Evolutionary conservation across 2,113 vertebrate species (phyloP).

Genomic region (Plecturocebus donacophilus): DNA sequence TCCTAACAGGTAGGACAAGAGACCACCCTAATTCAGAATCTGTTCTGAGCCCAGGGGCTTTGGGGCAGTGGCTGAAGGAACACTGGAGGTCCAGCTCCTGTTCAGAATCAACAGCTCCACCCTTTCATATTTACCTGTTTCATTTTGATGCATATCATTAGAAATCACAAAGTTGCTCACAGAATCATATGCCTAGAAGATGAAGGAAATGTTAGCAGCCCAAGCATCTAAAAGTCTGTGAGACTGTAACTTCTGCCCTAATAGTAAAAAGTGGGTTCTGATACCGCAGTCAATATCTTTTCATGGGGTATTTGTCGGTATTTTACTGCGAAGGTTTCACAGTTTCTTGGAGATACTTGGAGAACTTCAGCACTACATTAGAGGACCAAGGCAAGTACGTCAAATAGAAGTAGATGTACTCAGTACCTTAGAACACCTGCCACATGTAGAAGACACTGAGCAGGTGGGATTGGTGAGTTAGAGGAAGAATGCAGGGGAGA

Average conservation of each 20-base stretch:
- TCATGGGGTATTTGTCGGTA: neutral
- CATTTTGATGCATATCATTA: neutral
- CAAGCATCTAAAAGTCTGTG: neutral
- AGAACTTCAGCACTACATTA: neutral
- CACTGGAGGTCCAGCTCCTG: neutral
- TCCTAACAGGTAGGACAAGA: neutral
- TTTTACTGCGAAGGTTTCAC: neutral
- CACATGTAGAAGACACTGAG: neutral
- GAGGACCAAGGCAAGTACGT: conserved; percentile 56
- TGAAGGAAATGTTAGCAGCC: neutral
- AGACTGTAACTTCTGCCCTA: neutral
- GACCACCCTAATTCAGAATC: neutral
- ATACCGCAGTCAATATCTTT: neutral
- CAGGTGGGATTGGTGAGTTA: neutral
- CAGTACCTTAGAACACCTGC: neutral
- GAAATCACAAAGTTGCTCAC: neutral
- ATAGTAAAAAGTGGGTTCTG: neutral
- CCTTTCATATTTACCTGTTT: neutral
- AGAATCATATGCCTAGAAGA: neutral
- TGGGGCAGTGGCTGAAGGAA: neutral
- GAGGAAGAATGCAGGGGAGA: neutral
- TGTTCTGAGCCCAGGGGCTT: neutral
- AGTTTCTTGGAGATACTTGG: neutral
- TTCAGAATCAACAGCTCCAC: neutral
- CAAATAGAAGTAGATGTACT: conserved; percentile 59